Conservation (phyloP, 1,140 invertebrate genomes). For the Diploscapter pachys region DNA sequence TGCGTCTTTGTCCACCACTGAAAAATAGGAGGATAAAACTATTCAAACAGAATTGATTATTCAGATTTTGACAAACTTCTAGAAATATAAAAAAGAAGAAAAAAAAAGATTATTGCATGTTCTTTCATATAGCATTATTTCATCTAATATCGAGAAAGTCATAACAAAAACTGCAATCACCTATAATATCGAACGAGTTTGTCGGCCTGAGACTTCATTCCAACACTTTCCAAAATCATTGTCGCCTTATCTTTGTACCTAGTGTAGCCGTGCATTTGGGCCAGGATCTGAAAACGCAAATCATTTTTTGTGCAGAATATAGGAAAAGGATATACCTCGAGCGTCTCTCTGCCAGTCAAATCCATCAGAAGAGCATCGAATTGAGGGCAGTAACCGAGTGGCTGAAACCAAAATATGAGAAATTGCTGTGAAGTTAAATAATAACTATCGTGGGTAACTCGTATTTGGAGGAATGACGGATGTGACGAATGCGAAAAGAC, state of each 20-base stretch:
- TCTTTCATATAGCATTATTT: too few species aligned
- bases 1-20: conserved; percentile 63
- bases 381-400: conserved; percentile 77
- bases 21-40: conserved; percentile 22
- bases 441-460: too few species aligned
- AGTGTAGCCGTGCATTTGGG: conserved; percentile 62
- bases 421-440: too few species aligned
- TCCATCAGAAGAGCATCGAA: conserved; percentile 63
- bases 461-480: not conserved
- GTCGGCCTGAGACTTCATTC: conserved; percentile 32
- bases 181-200: conserved; percentile 34
- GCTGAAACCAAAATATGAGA: not conserved
- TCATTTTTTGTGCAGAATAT: not conserved
- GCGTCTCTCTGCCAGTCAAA: conserved; percentile 63
- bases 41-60: too few species aligned
- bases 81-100: too few species aligned
- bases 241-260: conserved; percentile 10
- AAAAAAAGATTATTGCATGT: too few species aligned
- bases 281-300: conserved; percentile 56
- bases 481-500: not conserved
- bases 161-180: not conserved
- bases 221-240: conserved; percentile 28
- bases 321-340: conserved; percentile 35
- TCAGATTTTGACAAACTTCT: too few species aligned
- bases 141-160: too few species aligned